Evolutionary conservation across 2,113 vertebrate genomes (phyloP).

Genomic region (Cinclus mexicanus): DNA sequence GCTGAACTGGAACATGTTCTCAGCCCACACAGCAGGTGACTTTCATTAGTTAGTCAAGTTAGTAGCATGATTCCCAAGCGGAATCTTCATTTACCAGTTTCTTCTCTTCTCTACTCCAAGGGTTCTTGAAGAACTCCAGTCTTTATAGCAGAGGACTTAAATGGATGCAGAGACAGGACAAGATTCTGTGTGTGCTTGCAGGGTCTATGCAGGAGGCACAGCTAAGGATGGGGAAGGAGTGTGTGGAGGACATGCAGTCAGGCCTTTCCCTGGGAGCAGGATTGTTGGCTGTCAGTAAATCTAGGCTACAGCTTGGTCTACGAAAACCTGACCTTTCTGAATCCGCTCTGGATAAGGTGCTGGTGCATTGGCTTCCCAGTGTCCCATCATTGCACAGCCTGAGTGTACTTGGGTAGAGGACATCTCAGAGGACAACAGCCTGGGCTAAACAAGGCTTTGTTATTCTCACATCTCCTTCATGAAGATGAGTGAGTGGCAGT

Average conservation of each 20-base stretch:
- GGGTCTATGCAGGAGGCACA: not conserved
- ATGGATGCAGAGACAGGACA: not conserved
- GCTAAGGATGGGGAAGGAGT: not conserved
- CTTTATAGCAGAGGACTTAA: not conserved
- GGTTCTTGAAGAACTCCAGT: not conserved
- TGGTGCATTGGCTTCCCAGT: not conserved
- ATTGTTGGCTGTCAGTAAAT: not conserved
- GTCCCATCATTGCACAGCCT: not conserved
- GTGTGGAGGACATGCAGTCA: not conserved
- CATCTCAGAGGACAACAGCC: not conserved
- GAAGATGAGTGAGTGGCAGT: not conserved
- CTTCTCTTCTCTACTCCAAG: not conserved
- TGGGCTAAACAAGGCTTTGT: not conserved
- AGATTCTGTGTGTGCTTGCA: not conserved
- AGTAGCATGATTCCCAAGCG: not conserved
- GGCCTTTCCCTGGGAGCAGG: not conserved
- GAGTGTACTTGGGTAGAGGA: accelerated
- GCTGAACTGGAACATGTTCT: not conserved
- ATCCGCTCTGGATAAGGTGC: accelerated
- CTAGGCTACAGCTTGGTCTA: not conserved
- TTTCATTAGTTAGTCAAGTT: not conserved
- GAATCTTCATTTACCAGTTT: not conserved
- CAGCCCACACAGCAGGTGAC: not conserved
- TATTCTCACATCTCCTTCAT: accelerated
- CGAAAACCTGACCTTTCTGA: not conserved